Conservation (phyloP, 2,113 vertebrate genomes). For the Xiphias gladius region DNA sequence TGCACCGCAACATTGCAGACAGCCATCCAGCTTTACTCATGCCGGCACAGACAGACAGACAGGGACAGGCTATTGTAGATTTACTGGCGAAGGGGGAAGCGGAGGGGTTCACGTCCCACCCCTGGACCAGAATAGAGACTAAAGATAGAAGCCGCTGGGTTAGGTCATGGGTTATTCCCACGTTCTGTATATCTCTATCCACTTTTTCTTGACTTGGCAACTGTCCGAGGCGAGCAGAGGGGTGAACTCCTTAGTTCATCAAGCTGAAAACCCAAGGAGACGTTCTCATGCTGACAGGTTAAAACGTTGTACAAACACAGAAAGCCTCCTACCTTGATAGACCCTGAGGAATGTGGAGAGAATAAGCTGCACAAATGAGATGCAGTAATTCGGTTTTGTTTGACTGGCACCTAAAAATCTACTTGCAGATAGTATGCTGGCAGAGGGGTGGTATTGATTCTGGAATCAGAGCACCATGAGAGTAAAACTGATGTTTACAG, state of each 20-base stretch:
- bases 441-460: slow-evolving; percentile 52
- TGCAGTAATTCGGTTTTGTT: slow-evolving; percentile 33
- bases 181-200: slow-evolving; percentile 29
- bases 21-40: slow-evolving; percentile 30
- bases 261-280: slow-evolving; percentile 25
- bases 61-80: slow-evolving; percentile 33
- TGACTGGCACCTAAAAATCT: slow-evolving; percentile 21
- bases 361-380: slow-evolving; percentile 34
- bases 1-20: slow-evolving; percentile 26
- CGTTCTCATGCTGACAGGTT: slow-evolving; percentile 30
- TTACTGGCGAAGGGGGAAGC: slow-evolving; percentile 48
- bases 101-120: slow-evolving; percentile 48
- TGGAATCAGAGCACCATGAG: slow-evolving; percentile 17
- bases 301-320: slow-evolving; percentile 32
- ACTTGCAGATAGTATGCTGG: not conserved
- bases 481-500: slow-evolving; percentile 40
- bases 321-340: slow-evolving; percentile 16
- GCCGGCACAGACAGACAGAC: slow-evolving; percentile 48
- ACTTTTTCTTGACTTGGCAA: slow-evolving; percentile 26
- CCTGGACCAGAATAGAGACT: slow-evolving; percentile 42
- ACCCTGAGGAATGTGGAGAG: slow-evolving; percentile 4
- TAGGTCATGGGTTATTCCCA: slow-evolving; percentile 31
- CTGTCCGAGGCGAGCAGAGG: not conserved
- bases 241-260: slow-evolving; percentile 37
- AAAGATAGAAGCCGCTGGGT: slow-evolving; percentile 53